Percentiles rank a stretch among this genome's conserved stretches.
Evolutionary conservation across 2,888 invertebrate species (phyloP).

Genomic region (Chrysodeixis includens): DNA sequence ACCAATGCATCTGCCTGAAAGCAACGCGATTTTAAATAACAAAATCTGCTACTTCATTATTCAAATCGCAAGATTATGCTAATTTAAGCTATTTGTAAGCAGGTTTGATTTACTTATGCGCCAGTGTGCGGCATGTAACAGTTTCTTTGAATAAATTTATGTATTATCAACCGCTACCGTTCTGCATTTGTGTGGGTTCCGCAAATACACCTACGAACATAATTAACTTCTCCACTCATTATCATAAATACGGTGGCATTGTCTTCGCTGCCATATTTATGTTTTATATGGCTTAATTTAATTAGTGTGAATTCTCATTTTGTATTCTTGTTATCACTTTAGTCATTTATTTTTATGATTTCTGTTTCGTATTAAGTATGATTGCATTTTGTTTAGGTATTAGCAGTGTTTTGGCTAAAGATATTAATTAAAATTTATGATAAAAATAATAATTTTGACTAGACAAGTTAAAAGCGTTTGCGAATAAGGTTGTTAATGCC

Average conservation of each 20-base stretch:
- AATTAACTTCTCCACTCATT: slow-evolving; percentile 72
- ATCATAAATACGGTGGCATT: slow-evolving; percentile 72
- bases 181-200: slow-evolving; percentile 81
- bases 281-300: slow-evolving; percentile 65
- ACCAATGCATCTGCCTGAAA: slow-evolving; percentile 74
- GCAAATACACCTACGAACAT: slow-evolving; percentile 70
- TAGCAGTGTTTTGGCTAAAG: neutral
- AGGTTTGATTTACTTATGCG: slow-evolving; percentile 84
- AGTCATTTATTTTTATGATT: slow-evolving; percentile 23
- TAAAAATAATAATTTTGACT: neutral
- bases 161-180: slow-evolving; percentile 83
- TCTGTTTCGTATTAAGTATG: neutral
- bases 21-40: slow-evolving; percentile 76
- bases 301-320: slow-evolving; percentile 52
- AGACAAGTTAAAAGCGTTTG: neutral
- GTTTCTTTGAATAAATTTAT: slow-evolving; percentile 84
- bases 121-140: slow-evolving; percentile 75
- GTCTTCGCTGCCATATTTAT: slow-evolving; percentile 66
- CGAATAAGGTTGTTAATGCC: neutral
- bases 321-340: slow-evolving; percentile 44
- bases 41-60: slow-evolving; percentile 83
- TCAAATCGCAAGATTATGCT: slow-evolving; percentile 87
- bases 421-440: neutral
- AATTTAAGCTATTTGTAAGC: slow-evolving; percentile 84
- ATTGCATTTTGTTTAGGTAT: slow-evolving; percentile 1